phyloP scores from a whole-genome alignment of 2,797 vertebrate genomes.

The Caiman crocodilus region DNA sequence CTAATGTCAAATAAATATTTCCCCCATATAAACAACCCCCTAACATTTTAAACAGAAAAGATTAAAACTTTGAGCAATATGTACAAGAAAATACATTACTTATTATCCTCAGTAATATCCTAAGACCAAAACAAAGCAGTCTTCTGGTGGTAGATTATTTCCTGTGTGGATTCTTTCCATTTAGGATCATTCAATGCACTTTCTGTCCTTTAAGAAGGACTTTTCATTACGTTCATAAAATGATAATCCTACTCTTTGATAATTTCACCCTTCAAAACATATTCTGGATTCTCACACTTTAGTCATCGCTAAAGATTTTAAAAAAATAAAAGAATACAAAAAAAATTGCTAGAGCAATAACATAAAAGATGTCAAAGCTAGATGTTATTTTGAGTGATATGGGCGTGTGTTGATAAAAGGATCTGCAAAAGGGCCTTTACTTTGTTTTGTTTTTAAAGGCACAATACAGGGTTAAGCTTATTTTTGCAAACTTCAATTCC shows the following conservation, averaged over 20 bases:
- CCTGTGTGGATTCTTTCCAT: neutral
- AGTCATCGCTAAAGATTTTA: neutral
- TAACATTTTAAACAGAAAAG: neutral
- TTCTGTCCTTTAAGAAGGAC: slow-evolving; percentile 13
- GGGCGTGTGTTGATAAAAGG: neutral
- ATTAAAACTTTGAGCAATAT: neutral
- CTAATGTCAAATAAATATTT: neutral
- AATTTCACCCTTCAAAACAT: slow-evolving; percentile 43
- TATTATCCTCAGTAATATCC: neutral
- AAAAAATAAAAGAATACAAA: slow-evolving; percentile 44
- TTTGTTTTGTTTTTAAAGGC: neutral
- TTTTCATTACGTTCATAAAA: slow-evolving; percentile 5
- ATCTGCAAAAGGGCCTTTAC: neutral
- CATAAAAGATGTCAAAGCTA: slow-evolving; percentile 6
- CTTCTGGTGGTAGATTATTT: neutral
- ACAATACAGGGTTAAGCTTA: neutral
- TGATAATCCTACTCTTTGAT: slow-evolving; percentile 43
- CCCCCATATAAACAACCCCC: neutral
- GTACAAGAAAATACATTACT: neutral
- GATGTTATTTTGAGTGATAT: neutral
- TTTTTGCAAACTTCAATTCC: slow-evolving; percentile 5
- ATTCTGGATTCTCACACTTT: slow-evolving; percentile 1
- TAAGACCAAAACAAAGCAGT: neutral
- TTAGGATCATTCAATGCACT: neutral
- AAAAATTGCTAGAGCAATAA: slow-evolving; percentile 7